A percentile compares a stretch with the other conserved stretches of the same genome.
phyloP scores from a whole-genome alignment of 2,888 invertebrate species.

The Ophion costatus region DNA sequence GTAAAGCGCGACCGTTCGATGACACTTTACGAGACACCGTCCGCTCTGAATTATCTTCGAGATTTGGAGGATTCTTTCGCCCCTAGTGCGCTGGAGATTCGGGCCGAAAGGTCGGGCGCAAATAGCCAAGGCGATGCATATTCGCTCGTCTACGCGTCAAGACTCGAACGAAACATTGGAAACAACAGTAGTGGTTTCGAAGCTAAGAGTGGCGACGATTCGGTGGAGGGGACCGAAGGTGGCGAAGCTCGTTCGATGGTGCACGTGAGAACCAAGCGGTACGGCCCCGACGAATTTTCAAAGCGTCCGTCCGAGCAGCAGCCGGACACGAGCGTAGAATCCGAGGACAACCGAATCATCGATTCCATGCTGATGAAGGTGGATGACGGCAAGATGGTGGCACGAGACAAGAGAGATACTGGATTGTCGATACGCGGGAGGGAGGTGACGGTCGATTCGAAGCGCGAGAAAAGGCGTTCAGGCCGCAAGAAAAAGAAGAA shows the following conservation, averaged over 20 bases:
- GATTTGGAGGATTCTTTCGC: constrained; percentile 61
- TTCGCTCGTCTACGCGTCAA: neutral
- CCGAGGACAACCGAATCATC: constrained; percentile 62
- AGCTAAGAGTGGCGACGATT: constrained; percentile 40
- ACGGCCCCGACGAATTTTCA: constrained; percentile 37
- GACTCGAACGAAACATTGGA: too few relatives aligned
- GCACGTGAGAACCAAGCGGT: constrained; percentile 60
- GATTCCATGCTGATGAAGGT: constrained; percentile 65
- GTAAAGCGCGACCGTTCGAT: constrained; percentile 63
- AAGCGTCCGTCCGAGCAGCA: constrained; percentile 37
- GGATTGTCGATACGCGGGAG: neutral
- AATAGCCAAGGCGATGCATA: neutral
- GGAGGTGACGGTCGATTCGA: neutral
- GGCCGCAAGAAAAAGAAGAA: constrained; percentile 18
- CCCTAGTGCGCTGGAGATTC: constrained; percentile 47
- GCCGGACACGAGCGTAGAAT: constrained; percentile 25
- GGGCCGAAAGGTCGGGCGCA: constrained; percentile 24
- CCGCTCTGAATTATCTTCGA: constrained; percentile 51
- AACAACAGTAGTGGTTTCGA: neutral
- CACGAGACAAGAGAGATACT: constrained; percentile 35
- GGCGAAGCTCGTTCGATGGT: constrained; percentile 24
- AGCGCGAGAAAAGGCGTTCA: neutral
- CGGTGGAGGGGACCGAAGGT: neutral
- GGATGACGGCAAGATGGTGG: constrained; percentile 23
- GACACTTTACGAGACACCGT: constrained; percentile 33